Conservation (phyloP, 2,113 vertebrate species). For the Ascaphus truei region DNA sequence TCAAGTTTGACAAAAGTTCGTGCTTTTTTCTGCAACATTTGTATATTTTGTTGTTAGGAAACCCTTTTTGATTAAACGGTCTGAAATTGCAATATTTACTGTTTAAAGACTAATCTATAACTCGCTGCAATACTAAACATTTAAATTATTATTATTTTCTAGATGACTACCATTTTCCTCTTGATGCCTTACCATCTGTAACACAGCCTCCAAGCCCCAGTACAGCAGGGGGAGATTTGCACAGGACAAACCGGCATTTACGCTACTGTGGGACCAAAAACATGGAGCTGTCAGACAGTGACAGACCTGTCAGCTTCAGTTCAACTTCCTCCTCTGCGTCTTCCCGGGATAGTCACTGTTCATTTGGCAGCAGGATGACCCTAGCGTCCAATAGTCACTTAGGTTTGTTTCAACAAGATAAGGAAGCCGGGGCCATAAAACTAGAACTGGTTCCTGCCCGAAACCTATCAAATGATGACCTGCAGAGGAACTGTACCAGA, state of each 20-base stretch:
- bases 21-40: too few species aligned
- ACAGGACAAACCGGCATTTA: conserved; percentile 53
- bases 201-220: conserved; percentile 61
- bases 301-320: conserved; percentile 91
- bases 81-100: too few species aligned
- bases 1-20: too few species aligned
- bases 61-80: too few species aligned
- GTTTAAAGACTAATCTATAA: too few species aligned
- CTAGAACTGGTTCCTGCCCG: conserved; percentile 83
- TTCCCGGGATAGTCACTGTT: conserved; percentile 92
- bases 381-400: conserved; percentile 76
- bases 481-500: conserved; percentile 23
- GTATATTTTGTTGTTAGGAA: too few species aligned
- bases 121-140: too few species aligned
- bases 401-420: conserved; percentile 73
- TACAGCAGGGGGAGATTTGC: conserved; percentile 56
- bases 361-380: conserved; percentile 85
- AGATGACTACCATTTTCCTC: conserved; percentile 78
- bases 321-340: conserved; percentile 95
- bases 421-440: conserved; percentile 83
- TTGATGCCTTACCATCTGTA: conserved; percentile 71
- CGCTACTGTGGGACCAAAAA: conserved; percentile 65
- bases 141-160: conserved; percentile 38
- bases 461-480: conserved; percentile 67
- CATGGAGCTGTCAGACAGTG: conserved; percentile 88